Evolutionary conservation across 2,888 invertebrate genomes (phyloP).

Genomic region (Sympetrum striolatum): DNA sequence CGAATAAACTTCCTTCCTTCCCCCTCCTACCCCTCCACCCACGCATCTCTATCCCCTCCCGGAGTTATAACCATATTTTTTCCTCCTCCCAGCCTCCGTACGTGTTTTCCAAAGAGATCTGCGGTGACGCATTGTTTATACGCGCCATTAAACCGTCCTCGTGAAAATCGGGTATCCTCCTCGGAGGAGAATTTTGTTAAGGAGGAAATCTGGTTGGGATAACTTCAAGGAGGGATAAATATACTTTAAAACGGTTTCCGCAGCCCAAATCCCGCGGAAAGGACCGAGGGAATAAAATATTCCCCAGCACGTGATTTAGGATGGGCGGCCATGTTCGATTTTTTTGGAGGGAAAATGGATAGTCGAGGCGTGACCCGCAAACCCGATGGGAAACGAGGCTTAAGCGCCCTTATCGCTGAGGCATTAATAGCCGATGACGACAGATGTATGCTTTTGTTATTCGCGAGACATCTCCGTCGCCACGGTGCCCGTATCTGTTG

Average conservation of each 20-base stretch:
- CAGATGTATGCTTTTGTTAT: background rate
- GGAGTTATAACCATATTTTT: background rate
- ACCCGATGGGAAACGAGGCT: too few relatives aligned
- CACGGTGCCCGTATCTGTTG: background rate
- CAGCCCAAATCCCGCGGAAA: too few relatives aligned
- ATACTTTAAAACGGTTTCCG: too few relatives aligned
- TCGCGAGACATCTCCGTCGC: background rate
- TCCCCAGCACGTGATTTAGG: too few relatives aligned
- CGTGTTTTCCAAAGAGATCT: background rate
- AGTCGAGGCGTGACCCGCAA: too few relatives aligned
- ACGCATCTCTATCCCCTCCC: background rate
- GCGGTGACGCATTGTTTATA: background rate
- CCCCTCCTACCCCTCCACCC: background rate
- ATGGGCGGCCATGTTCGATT: too few relatives aligned
- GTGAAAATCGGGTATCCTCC: background rate
- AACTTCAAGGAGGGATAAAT: too few relatives aligned
- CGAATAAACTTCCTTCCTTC: slow-evolving; percentile 36
- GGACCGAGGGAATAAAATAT: too few relatives aligned
- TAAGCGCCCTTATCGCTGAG: too few relatives aligned
- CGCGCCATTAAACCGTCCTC: background rate
- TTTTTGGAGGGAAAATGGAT: too few relatives aligned
- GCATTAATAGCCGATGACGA: background rate
- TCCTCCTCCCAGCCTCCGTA: background rate
- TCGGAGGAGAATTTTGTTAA: too few relatives aligned
- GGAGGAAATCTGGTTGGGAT: too few relatives aligned